Evolutionary conservation across 1,140 invertebrate species (phyloP), one percentile per base, ranked within the genome.

Genomic region (Batillaria attramentaria): DNA sequence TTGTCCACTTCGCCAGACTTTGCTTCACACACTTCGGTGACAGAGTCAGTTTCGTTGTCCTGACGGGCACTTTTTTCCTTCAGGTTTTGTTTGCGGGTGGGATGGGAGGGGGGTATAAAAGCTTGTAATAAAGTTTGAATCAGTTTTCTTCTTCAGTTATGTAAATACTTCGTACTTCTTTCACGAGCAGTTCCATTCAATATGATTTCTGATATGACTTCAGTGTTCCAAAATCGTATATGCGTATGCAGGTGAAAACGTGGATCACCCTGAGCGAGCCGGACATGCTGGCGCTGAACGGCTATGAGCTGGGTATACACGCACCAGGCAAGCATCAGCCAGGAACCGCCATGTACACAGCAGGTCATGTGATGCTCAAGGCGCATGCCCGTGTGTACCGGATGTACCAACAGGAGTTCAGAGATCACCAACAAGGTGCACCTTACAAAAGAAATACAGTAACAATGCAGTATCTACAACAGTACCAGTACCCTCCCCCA

Each of bases 251-350:
- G 80, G 90, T 92, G 1, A 88, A 89, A 60, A 81, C 80, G 8
- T 92, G 90, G 90, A 83, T 91, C 10, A 91, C 91, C 0, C 73
- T 91, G 65, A 91, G 91, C 78, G 91, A 92, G 62, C 89, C 91
- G 0, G 84, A 73, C 6, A 73, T 83, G 2, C 80, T 86, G 3
- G 77, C 84, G 13, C 76, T 39, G 33, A 46, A 79, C n/a, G 89
- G 85, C n/a, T 89, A 91, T 77, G 84, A 81, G 13, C 33, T 50
- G 76, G 76, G 76, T 57, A 54, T n/a, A 73, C 69, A 75, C 39
- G 84, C 83, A 42, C 82, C 85, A 4, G 86, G 82, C 13, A 50
- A 62, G 8, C 65, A 62, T 33, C 76, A 73, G 31, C 70, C 66
- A 3, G 77, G 68, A 31, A 73, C 37, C 1, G 39, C 70, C 35